These are phyloP conservation scores for Chelon auratus DNA, from an alignment of 2,797 vertebrate genomes.

Conservation along the genomic window DNA sequence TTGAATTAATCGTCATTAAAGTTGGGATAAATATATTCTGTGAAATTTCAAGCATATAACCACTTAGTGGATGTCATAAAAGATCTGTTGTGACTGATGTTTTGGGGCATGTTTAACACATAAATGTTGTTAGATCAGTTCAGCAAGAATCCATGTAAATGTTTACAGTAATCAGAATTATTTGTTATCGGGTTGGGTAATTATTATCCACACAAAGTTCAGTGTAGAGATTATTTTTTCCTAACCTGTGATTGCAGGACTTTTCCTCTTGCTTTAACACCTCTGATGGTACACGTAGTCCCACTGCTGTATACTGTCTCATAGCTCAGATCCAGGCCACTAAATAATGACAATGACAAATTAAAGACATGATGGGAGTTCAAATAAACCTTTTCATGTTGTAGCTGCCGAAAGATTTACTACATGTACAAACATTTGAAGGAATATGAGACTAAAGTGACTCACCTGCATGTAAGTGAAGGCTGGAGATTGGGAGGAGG, in stretches of 20 bases:
- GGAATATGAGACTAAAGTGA: neutral
- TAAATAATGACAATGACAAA: slow-evolving; percentile 74
- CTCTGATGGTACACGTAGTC: slow-evolving; percentile 81
- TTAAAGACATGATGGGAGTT: neutral
- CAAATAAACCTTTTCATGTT: neutral
- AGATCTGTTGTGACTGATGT: too few species aligned
- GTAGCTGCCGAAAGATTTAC: neutral
- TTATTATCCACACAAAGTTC: too few species aligned
- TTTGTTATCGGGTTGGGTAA: too few species aligned
- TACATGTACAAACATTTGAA: neutral
- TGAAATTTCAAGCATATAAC: too few species aligned
- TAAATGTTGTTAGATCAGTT: too few species aligned
- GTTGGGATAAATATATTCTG: too few species aligned
- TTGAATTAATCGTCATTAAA: too few species aligned
- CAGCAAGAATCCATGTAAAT: too few species aligned
- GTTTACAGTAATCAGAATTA: too few species aligned
- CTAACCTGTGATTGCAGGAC: slow-evolving; percentile 87
- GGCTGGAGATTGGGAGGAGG: slow-evolving; percentile 80
- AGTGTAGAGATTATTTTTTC: neutral
- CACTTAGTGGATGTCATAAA: too few species aligned
- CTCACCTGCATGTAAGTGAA: slow-evolving; percentile 88
- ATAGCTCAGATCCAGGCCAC: slow-evolving; percentile 86
- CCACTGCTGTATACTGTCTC: slow-evolving; percentile 70
- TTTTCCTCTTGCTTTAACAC: slow-evolving; percentile 85
- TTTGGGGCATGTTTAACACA: too few species aligned